Evolutionary conservation across 2,797 vertebrate genomes (phyloP).

Genomic region (Chromis chromis): DNA sequence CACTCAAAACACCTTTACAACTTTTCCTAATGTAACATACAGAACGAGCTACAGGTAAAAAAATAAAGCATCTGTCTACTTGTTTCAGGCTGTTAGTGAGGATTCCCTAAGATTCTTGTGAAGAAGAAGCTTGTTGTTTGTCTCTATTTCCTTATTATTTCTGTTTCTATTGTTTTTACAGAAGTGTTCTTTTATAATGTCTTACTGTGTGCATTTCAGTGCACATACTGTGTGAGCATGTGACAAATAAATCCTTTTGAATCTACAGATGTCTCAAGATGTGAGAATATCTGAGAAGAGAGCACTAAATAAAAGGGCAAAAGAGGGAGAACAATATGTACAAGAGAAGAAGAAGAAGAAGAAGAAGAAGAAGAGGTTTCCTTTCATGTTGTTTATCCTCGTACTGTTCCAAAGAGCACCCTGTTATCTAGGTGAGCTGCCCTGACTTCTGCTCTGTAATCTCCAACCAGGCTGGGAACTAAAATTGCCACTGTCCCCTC

Average conservation of each 20-base stretch:
- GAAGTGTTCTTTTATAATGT: no score
- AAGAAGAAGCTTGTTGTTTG: background rate
- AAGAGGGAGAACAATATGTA: no score
- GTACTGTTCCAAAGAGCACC: slow-evolving; percentile 68
- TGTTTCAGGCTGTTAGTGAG: background rate
- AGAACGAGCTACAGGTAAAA: no score
- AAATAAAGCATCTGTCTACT: no score
- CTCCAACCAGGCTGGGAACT: slow-evolving; percentile 71
- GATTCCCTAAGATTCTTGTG: background rate
- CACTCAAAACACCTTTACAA: slow-evolving; percentile 17
- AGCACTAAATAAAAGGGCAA: background rate
- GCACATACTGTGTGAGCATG: no score
- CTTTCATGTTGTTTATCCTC: slow-evolving; percentile 79
- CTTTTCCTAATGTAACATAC: background rate
- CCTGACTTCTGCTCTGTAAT: slow-evolving; percentile 80
- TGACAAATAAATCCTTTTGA: no score
- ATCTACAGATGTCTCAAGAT: background rate
- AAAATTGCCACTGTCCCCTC: slow-evolving; percentile 71
- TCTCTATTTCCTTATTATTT: no score
- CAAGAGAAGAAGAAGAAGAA: no score
- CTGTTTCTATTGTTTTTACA: no score
- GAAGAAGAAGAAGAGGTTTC: slow-evolving; percentile 27
- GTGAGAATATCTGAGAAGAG: background rate
- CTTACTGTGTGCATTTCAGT: no score
- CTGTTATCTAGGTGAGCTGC: slow-evolving; percentile 82